A percentile compares a stretch with the other conserved stretches of the same genome.
These are phyloP conservation scores for Gryllus bimaculatus DNA, from an alignment of 1,140 invertebrate genomes.

Conservation along the genomic window DNA sequence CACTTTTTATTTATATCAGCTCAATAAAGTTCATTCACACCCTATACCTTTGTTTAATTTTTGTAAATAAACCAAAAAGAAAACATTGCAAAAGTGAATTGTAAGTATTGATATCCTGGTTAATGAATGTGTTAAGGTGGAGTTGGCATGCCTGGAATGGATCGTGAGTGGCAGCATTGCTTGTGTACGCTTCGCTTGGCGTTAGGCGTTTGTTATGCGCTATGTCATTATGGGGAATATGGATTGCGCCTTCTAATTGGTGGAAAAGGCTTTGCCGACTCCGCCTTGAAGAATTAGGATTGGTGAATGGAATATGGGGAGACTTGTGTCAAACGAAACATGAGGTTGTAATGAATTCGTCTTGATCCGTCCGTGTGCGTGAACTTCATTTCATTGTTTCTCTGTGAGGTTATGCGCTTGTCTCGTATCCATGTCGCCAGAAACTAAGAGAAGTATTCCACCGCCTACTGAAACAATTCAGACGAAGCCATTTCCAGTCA, in stretches of 20 bases:
- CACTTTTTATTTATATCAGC: not conserved
- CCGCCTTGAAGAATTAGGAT: constrained; percentile 8
- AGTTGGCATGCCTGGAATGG: not conserved
- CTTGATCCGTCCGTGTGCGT: constrained; percentile 15
- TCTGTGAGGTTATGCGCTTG: constrained; percentile 11
- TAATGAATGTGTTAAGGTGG: not conserved
- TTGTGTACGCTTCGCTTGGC: not conserved
- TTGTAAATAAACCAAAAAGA: too few relatives aligned
- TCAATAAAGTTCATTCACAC: constrained; percentile 1
- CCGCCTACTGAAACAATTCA: constrained; percentile 56
- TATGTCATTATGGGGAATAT: not conserved
- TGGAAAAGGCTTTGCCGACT: not conserved
- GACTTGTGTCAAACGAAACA: constrained; percentile 19
- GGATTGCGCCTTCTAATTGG: not conserved
- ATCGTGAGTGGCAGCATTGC: not conserved
- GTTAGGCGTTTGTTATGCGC: not conserved
- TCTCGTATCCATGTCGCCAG: constrained; percentile 21
- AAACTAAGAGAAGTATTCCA: constrained; percentile 22
- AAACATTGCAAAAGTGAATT: too few relatives aligned
- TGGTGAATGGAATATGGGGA: constrained; percentile 14
- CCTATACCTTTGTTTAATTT: not conserved
- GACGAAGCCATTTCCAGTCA: constrained; percentile 75
- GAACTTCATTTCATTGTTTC: constrained; percentile 7
- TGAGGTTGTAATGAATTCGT: constrained; percentile 18
- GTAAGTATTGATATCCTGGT: too few relatives aligned